phyloP scores from a whole-genome alignment of 2,888 invertebrate species.

The Drosophila tripunctata region DNA sequence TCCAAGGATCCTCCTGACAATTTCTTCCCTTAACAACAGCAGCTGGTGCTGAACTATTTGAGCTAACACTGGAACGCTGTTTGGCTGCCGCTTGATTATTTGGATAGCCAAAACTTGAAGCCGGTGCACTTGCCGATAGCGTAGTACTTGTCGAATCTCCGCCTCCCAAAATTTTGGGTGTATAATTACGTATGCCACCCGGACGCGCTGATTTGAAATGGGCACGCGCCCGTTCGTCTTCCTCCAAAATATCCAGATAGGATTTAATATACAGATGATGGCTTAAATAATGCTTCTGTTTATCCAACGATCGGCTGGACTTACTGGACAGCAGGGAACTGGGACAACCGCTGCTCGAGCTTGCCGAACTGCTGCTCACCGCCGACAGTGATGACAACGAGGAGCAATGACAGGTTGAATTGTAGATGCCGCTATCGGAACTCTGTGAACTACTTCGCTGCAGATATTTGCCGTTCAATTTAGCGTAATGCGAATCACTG shows the following conservation, averaged over 20 bases:
- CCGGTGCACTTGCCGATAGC: constrained; percentile 73
- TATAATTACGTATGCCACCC: constrained; percentile 89
- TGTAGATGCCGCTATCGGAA: constrained; percentile 82
- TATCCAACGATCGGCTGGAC: constrained; percentile 80
- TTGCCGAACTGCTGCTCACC: constrained; percentile 83
- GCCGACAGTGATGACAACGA: constrained; percentile 76
- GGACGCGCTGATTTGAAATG: constrained; percentile 85
- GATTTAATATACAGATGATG: constrained; percentile 86
- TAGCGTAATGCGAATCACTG: constrained; percentile 68
- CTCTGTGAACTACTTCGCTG: constrained; percentile 71
- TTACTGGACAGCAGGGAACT: constrained; percentile 72
- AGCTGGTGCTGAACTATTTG: neutral
- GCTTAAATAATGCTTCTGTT: constrained; percentile 85
- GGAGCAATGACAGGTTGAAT: constrained; percentile 81
- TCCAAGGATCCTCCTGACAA: constrained; percentile 87
- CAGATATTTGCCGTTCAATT: constrained; percentile 54
- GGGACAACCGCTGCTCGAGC: constrained; percentile 82
- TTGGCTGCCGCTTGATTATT: constrained; percentile 5
- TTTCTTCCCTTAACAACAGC: constrained; percentile 11
- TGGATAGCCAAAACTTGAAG: constrained; percentile 48
- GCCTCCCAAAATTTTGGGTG: constrained; percentile 87
- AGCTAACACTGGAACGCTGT: constrained; percentile 32
- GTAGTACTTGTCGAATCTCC: constrained; percentile 8
- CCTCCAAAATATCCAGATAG: constrained; percentile 85
- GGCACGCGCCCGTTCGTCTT: constrained; percentile 84